A percentile compares a stretch with the other conserved stretches of the same genome.
Evolutionary conservation across 2,113 vertebrate genomes (phyloP).

Genomic region (Cepphus grylle): DNA sequence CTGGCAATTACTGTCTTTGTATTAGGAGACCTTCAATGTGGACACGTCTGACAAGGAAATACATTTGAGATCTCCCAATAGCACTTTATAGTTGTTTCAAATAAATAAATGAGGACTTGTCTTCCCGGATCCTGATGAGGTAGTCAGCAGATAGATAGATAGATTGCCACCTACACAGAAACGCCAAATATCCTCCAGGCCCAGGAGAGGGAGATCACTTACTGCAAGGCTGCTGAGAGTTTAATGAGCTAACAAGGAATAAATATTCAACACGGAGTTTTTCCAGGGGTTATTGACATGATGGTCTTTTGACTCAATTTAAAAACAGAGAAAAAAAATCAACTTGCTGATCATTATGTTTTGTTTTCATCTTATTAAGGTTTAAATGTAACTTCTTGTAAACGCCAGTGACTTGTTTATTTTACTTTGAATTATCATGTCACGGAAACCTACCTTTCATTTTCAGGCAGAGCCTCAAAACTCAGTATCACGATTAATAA

Average conservation of each 20-base stretch:
- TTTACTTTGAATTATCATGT: constrained; percentile 33
- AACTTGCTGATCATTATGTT: not conserved
- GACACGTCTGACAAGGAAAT: not conserved
- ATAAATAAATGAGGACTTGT: constrained; percentile 41
- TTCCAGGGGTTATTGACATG: not conserved
- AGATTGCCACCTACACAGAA: constrained; percentile 32
- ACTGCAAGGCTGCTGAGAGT: not conserved
- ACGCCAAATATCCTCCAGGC: constrained; percentile 20
- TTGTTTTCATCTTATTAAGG: not conserved
- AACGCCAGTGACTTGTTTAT: not conserved
- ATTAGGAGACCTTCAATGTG: not conserved
- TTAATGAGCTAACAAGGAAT: constrained; percentile 41
- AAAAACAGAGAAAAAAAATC: not conserved
- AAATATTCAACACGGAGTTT: not conserved
- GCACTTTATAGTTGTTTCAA: not conserved
- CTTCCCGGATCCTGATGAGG: not conserved
- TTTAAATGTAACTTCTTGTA: not conserved
- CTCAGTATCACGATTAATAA: constrained; percentile 35
- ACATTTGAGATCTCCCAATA: not conserved
- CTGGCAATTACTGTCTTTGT: not conserved
- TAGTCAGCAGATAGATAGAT: constrained; percentile 16
- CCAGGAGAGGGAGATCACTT: constrained; percentile 6
- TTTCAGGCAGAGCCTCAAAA: constrained; percentile 1
- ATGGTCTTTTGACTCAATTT: not conserved
- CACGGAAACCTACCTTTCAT: not conserved